Base-by-base conservation (phyloP, 2,113 vertebrate genomes). In the Anarrhichthys ocellatus region DNA sequence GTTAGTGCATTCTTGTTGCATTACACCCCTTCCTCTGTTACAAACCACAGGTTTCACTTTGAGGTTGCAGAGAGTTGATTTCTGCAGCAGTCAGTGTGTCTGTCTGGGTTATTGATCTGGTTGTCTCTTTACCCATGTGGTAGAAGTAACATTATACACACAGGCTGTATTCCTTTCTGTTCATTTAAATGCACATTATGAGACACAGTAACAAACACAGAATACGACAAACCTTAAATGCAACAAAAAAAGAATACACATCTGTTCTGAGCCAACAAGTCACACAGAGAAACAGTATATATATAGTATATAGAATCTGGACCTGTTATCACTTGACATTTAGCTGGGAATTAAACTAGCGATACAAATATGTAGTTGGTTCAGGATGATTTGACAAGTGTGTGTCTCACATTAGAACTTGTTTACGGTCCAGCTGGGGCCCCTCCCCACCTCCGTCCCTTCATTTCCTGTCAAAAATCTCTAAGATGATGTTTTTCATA, bases 41-140 rank as follows among this genome's bases (percentile, higher is more conserved):
- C 69, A 80, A 77, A 87, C 87, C 89, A 86, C 87, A 87, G 64
- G 87, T 83, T 89, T 83, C 85, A 29, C 14, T 77, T 34, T 66
- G 18, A 74, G 2, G 58, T 20, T 2, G 29, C 59, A 58, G 11
- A 9, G 6, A 32, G 24, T 58, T 8, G 10, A 76, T 36, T 67
- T 77, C 15, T 80, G 83, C 75, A 68, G 46, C 38, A 64, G 54
- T 77, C 75, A 86, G 50, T 68, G 9, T 14, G 18, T 64, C 0
- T 50, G 22, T 62, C 3, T 44, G 17, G 24, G 29, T n/a, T 34
- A 78, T 38, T 20, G 5, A 61, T 50, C 29, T 5, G 1, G 2
- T 54, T 5, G 8, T 36, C 50, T n/a, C 1, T 18, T 56, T 42
- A 6, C 5, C 9, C n/a, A 4, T 73, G 13, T 0, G 32, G 20